Conservation (phyloP, 2,797 vertebrate species). For the Gallinago solitaria region DNA sequence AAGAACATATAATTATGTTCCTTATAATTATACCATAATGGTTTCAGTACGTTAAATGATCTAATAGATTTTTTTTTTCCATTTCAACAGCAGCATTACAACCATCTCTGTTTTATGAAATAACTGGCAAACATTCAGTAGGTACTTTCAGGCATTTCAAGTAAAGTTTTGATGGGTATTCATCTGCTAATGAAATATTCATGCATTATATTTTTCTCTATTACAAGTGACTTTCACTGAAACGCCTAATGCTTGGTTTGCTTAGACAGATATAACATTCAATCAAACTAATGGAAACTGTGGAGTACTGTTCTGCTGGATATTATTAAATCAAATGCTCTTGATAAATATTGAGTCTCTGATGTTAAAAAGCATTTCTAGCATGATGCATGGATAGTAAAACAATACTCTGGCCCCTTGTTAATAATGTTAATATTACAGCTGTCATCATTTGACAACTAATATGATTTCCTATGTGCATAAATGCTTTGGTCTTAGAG, state of each 20-base stretch:
- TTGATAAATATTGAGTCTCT: slow-evolving; percentile 73
- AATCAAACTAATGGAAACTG: slow-evolving; percentile 70
- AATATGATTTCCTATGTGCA: slow-evolving; percentile 5
- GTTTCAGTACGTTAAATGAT: slow-evolving; percentile 72
- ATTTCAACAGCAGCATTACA: slow-evolving; percentile 52
- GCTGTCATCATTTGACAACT: slow-evolving; percentile 19
- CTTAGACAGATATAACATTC: slow-evolving; percentile 62
- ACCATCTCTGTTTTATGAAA: slow-evolving; percentile 63
- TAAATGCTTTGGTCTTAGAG: neutral
- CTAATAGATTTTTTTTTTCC: slow-evolving; percentile 67
- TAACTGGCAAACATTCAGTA: slow-evolving; percentile 60
- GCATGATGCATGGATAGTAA: slow-evolving; percentile 30
- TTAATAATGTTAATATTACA: slow-evolving; percentile 61
- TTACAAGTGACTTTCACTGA: slow-evolving; percentile 62
- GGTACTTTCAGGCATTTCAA: slow-evolving; percentile 61
- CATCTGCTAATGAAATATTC: slow-evolving; percentile 74
- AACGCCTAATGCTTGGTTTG: slow-evolving; percentile 61
- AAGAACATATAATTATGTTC: slow-evolving; percentile 75
- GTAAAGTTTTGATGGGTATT: slow-evolving; percentile 69
- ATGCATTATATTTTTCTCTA: slow-evolving; percentile 64
- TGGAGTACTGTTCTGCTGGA: slow-evolving; percentile 61
- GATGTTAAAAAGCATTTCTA: slow-evolving; percentile 63
- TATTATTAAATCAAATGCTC: slow-evolving; percentile 70
- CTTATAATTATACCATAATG: slow-evolving; percentile 73
- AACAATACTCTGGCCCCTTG: slow-evolving; percentile 39